phyloP scores from a whole-genome alignment of 1,140 invertebrate species.

The Caenorhabditis brenneri region DNA sequence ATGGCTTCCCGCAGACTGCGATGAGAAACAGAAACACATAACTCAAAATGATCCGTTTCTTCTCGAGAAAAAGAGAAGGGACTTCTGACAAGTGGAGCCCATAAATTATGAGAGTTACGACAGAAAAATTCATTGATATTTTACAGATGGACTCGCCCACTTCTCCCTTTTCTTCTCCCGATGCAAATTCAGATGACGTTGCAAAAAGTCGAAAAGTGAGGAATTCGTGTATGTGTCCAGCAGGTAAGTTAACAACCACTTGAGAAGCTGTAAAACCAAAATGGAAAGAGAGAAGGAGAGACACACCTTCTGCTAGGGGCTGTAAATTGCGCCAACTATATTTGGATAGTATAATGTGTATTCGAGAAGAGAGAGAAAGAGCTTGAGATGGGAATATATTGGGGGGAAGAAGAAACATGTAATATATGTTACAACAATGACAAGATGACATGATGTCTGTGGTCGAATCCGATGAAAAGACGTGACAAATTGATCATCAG shows the following conservation, averaged over 20 bases:
- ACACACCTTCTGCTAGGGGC: neutral
- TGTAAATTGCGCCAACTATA: conserved; percentile 21
- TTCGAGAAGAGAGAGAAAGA: neutral
- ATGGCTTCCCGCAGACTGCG: conserved; percentile 6
- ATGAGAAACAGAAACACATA: conserved; percentile 26
- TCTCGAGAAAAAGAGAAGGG: neutral
- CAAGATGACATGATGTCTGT: conserved; percentile 35
- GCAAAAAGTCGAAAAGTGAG: conserved; percentile 6
- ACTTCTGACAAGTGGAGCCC: conserved; percentile 1
- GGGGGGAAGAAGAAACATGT: neutral
- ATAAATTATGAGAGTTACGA: conserved; percentile 25
- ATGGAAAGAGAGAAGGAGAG: neutral
- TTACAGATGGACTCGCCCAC: neutral
- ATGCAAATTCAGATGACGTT: neutral
- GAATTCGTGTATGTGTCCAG: conserved; percentile 35
- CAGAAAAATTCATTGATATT: neutral
- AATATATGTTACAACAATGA: conserved; percentile 34
- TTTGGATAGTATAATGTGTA: conserved; percentile 22
- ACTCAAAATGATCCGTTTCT: neutral
- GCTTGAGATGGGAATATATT: neutral
- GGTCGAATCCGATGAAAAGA: conserved; percentile 17
- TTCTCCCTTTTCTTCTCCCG: neutral
- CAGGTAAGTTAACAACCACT: conserved; percentile 38
- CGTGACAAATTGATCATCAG: conserved; percentile 28
- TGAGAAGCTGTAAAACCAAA: conserved; percentile 22